Evolutionary conservation across 2,797 vertebrate genomes (phyloP), one percentile per base, ranked within the genome.

Genomic region (Urosaurus nigricauda): DNA sequence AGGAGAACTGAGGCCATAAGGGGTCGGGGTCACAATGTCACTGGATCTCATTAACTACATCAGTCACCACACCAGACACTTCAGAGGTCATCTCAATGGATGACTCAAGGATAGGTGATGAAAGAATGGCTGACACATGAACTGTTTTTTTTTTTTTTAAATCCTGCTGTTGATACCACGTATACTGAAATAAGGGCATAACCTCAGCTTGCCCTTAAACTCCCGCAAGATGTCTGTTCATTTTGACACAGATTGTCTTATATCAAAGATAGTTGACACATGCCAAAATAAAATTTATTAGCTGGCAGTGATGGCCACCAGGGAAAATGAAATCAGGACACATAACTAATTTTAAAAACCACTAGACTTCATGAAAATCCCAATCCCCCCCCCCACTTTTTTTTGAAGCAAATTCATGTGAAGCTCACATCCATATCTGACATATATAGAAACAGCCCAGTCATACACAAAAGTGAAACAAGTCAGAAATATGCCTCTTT

Each of bases 11-110:
- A 95, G 95, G 96, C 92, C 95, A 95, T 0, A 12, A 95, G 94
- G 87, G 96, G 95, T 96, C 93, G 94, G 96, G 97, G 97, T 97
- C 97, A 96, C 78, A 93, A 92, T 96, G 96, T 97, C 95, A 0
- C 94, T 96, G 94, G 95, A 97, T 97, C 96, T 97, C 97, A 97
- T 96, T 98, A 97, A 97, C 95, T 94, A 94, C 96, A 97, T 97
- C 96, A 97, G 94, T 97, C 96, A 96, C 95, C 92, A 93, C 29
- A 96, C 91, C 92, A 94, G 89, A 93, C 94, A 94, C 93, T 95
- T 87, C 92, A 96, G 94, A 96, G 96, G 95, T 97, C 96, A 96
- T 90, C 94, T 94, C 92, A 93, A 26, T 92, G 43, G 3, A 92
- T 60, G 92, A 94, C 88, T 89, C 73, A 53, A 78, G 83, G 83